These are phyloP conservation scores for Actenoides lindsayi DNA, from an alignment of 2,113 vertebrate species.

Conservation along the genomic window DNA sequence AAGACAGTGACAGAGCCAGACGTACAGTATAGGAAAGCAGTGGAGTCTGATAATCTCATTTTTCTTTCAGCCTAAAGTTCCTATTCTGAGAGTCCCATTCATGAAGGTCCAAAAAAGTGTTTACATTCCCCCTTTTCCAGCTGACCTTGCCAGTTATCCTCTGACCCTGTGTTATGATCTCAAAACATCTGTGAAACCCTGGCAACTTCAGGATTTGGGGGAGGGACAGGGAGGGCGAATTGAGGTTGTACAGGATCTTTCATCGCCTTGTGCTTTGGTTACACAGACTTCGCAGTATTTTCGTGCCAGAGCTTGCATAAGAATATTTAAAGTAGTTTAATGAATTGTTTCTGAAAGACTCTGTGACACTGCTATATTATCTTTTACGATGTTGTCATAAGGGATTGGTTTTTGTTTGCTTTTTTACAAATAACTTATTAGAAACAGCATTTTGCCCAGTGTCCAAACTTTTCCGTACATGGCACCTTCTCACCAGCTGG, in stretches of 20 bases:
- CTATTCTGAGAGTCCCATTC: conserved; percentile 73
- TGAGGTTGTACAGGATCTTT: conserved; percentile 55
- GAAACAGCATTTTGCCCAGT: not conserved
- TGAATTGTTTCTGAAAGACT: conserved; percentile 36
- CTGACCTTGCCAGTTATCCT: conserved; percentile 72
- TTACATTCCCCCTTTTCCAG: conserved; percentile 70
- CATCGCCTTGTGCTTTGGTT: conserved; percentile 28
- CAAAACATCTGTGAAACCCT: conserved; percentile 64
- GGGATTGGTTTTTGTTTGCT: not conserved
- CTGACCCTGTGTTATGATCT: conserved; percentile 68
- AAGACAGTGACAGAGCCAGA: not conserved
- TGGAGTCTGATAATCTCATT: conserved; percentile 59
- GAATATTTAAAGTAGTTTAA: conserved; percentile 24
- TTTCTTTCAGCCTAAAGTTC: conserved; percentile 64
- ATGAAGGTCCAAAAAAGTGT: conserved; percentile 66
- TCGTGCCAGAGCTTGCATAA: not conserved
- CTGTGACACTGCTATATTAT: not conserved
- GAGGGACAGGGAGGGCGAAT: not conserved
- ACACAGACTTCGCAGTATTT: not conserved
- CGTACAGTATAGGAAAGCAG: conserved; percentile 1
- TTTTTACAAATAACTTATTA: conserved; percentile 20
- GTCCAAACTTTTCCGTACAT: not conserved
- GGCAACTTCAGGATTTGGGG: conserved; percentile 12
- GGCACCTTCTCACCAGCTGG: not conserved
- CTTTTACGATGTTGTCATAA: not conserved